Conservation (phyloP, 2,113 vertebrate species). For the Ptilorrhoa leucosticta region DNA sequence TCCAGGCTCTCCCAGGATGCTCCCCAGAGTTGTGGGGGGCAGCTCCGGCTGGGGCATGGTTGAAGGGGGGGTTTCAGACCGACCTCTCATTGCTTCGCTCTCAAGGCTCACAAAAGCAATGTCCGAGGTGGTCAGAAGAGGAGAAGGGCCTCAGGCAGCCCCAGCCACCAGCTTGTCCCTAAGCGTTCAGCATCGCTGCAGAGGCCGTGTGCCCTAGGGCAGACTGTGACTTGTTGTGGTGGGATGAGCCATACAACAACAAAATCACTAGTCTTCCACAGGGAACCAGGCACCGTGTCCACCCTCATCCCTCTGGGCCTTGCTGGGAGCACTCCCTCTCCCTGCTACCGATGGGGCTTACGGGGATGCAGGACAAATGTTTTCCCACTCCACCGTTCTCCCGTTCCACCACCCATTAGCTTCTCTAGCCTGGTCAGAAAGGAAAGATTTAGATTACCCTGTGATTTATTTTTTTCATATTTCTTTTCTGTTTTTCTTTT, state of each 20-base stretch:
- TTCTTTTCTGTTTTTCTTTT: not conserved
- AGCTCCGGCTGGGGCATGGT: fast-evolving
- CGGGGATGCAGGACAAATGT: not conserved
- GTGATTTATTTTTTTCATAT: not conserved
- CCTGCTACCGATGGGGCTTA: fast-evolving
- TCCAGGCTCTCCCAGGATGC: not conserved
- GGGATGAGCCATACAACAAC: constrained; percentile 76
- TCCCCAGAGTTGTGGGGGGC: not conserved
- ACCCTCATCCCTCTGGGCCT: not conserved
- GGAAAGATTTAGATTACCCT: not conserved
- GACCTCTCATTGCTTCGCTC: constrained; percentile 28
- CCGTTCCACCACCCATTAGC: not conserved
- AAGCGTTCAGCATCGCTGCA: not conserved
- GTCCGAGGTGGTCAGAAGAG: constrained; percentile 44
- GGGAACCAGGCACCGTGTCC: not conserved
- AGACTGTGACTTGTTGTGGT: constrained; percentile 86
- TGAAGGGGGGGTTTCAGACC: constrained; percentile 28
- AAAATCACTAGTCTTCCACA: constrained; percentile 90
- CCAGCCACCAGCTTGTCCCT: not conserved
- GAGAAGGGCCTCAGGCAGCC: not conserved
- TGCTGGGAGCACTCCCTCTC: not conserved
- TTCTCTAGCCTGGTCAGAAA: not conserved
- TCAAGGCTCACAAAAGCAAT: constrained; percentile 47
- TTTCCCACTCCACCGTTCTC: fast-evolving
- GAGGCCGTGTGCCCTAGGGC: constrained; percentile 65